These are phyloP conservation scores for Amia ocellicauda DNA, from an alignment of 2,113 vertebrate species.

Conservation along the genomic window DNA sequence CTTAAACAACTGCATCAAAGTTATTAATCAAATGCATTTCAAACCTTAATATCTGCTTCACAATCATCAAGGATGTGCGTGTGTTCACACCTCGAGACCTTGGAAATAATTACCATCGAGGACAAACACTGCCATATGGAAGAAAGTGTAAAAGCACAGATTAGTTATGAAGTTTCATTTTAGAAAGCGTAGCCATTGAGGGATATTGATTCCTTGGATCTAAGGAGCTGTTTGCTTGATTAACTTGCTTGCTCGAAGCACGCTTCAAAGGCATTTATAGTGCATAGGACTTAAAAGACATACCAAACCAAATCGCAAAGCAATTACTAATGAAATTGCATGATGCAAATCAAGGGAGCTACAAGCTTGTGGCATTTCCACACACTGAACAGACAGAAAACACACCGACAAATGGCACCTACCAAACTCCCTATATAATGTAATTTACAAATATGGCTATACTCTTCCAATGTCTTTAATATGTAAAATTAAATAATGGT, in stretches of 20 bases:
- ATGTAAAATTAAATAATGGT: too few relatives aligned
- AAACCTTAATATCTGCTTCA: too few relatives aligned
- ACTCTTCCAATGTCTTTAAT: too few relatives aligned
- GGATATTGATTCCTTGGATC: constrained; percentile 18
- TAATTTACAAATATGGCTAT: too few relatives aligned
- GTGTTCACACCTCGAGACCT: background rate
- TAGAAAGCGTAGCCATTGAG: constrained; percentile 8
- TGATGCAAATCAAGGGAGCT: background rate
- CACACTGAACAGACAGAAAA: too few relatives aligned
- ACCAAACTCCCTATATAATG: too few relatives aligned
- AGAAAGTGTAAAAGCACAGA: constrained; percentile 9
- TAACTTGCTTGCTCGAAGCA: constrained; percentile 6
- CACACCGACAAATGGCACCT: too few relatives aligned
- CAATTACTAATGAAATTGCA: constrained; percentile 22
- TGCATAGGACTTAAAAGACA: constrained; percentile 14
- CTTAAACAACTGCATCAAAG: too few relatives aligned
- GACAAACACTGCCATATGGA: constrained; percentile 14
- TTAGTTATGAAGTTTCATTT: constrained; percentile 9
- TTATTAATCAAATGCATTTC: too few relatives aligned
- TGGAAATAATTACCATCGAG: constrained; percentile 8
- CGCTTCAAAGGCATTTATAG: constrained; percentile 18
- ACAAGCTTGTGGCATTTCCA: too few relatives aligned
- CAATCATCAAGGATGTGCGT: background rate
- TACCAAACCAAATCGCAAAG: constrained; percentile 4
- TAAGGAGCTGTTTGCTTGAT: constrained; percentile 30